Base-by-base conservation (phyloP, 37 sponge, comb jelly and placozoan genomes). In the Halichondria panicea region DNA sequence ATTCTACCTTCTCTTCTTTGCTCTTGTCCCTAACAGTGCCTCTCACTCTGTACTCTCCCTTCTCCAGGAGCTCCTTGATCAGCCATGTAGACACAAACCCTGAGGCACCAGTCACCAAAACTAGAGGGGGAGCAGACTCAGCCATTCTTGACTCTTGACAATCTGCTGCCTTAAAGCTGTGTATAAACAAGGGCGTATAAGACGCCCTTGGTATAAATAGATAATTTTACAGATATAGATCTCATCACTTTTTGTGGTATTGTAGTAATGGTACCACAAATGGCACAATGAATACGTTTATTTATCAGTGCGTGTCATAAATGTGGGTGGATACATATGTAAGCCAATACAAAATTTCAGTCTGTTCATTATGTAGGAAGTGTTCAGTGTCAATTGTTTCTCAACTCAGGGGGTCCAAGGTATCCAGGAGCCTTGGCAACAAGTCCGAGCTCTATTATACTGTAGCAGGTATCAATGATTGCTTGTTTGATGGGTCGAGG, bases 101-200 rank as follows among this genome's bases (percentile, higher is more conserved):
- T 0, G 97, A 90, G 15, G 91, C 94, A 5, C 97, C 97, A 22
- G 94, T 96, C 40, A 96, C 97, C 43, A 96, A 57, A 50, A 93
- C 97, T 34, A 55, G 59, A 15, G 72, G 72, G n/a, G n/a, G n/a
- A n/a, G n/a, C 15, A 37, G 25, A 21, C 8, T 61, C 27, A 11
- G 12, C 27, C 22, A 27, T 27, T 25, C 25, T 11, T 61, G 28
- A n/a, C 53, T 50, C 53, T 18, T 50, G 15, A 50, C 15, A 12
- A 19, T 50, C 18, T 18, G 53, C 15, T 18, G 53, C 18, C 53
- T 50, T 50, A 50, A 18, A 50, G 53, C 18, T 50, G n/a, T n/a
- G n/a, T n/a, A n/a, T n/a, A n/a, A n/a, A n/a, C n/a, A n/a, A n/a
- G n/a, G n/a, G n/a, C n/a, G n/a, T n/a, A n/a, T n/a, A n/a, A n/a